phyloP scores from a whole-genome alignment of 2,888 invertebrate genomes.

The Agelastica alni region DNA sequence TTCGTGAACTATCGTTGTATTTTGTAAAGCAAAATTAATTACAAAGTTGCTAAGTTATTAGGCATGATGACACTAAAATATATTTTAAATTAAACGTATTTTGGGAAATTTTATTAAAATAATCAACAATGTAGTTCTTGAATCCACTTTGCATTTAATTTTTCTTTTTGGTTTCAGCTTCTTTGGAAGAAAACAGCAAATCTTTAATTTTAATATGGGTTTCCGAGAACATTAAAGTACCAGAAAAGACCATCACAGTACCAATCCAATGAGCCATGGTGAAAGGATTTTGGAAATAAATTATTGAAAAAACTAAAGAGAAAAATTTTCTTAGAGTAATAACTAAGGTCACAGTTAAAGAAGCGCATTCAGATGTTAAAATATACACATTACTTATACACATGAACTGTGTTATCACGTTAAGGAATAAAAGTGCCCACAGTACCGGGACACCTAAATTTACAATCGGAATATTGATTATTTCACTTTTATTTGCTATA shows the following conservation, averaged over 20 bases:
- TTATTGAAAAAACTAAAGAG: conserved; percentile 91
- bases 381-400: conserved; percentile 96
- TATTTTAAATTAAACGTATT: too few species aligned
- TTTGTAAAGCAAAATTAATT: too few species aligned
- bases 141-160: too few species aligned
- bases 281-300: conserved; percentile 94
- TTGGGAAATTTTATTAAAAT: too few species aligned
- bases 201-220: conserved; percentile 29
- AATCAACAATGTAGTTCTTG: too few species aligned
- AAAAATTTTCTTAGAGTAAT: conserved; percentile 95
- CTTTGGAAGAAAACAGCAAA: conserved; percentile 3
- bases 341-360: conserved; percentile 92
- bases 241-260: conserved; percentile 85
- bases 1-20: too few species aligned
- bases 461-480: conserved; percentile 62
- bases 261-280: conserved; percentile 91
- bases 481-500: conserved; percentile 71
- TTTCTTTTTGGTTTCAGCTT: neutral
- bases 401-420: conserved; percentile 86
- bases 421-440: conserved; percentile 77
- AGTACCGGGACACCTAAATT: conserved; percentile 71
- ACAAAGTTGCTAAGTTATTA: too few species aligned
- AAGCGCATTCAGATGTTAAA: conserved; percentile 91
- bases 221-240: conserved; percentile 67
- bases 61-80: too few species aligned